Base-by-base conservation (phyloP, 2,113 vertebrate species). In the Tichodroma muraria region DNA sequence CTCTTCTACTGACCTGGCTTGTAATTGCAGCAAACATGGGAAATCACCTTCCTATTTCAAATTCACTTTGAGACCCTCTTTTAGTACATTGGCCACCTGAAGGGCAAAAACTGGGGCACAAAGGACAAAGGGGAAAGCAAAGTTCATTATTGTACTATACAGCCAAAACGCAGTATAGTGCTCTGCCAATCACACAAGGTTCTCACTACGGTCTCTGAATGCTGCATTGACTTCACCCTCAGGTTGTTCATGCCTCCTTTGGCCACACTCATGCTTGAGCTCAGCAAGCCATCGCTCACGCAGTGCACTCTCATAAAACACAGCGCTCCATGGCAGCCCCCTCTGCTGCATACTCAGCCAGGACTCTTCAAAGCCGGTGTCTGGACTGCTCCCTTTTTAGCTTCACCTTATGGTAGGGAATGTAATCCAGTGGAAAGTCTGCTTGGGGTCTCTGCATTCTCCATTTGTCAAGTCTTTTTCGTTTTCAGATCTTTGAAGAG, bases 391-490 rank as follows among this genome's bases (percentile, higher is more conserved):
- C 24, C 6, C 7, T 78, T 93, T 88, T 61, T 21, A 78, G 16
- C 17, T 80, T 95, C 38, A 71, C 17, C 17, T 71, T 44, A 59
- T 50, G 10, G 22, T n/a, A 47, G 19, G 25, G 40, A 69, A 94
- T 88, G 18, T 71, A 90, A 83, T 47, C n/a, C 64, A 80, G 13
- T 85, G 69, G 47, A 96, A 94, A 90, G 33, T 59, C 85, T 80
- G n/a, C 68, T 84, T 94, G 82, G 85, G 95, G 90, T 93, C 88
- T 95, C 94, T 94, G 76, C 52, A 37, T 84, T 96, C 90, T 95
- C 60, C 52, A 95, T 94, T 95, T 84, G 47, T 88, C 79, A 90
- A 83, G 38, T 45, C 60, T 83, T 85, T 89, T 94, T 83, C 47
- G 86, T 92, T 95, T 86, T 44, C 83, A 90, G 77, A 49, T 60